Evolutionary conservation across 2,113 vertebrate genomes (phyloP), one percentile per base, ranked within the genome.

Genomic region (Riparia riparia): DNA sequence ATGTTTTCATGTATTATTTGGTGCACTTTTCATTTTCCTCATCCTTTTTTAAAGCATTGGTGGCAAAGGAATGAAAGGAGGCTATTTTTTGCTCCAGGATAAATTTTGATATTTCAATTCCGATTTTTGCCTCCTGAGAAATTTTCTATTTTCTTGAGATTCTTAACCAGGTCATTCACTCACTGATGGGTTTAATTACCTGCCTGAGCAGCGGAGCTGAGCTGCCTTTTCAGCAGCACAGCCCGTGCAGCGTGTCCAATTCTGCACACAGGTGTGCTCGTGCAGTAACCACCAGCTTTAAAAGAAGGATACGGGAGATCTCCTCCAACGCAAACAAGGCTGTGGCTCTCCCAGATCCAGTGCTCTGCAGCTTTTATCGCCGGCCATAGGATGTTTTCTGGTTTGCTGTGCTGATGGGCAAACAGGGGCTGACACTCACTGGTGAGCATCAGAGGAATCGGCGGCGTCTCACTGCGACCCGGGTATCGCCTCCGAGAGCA

Each of bases 1-100:
- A 70, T 96, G 89, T 96, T 97, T 97, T 95, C 89, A 95, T 96
- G 96, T 97, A 95, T 97, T 96, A 91, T 96, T 97, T 96, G 90
- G 91, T 95, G 85, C 90, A 34, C 82, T 93, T 96, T 80, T 93
- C 94, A 94, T 95, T 92, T 93, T 89, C 86, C 89, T 87, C 58
- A 0, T 69, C 70, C 95, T 56, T 91, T 91, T 95, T 90, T 96
- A 93, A 90, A 96, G 93, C 90, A 64, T 7, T 47, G 74, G 88
- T 93, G 76, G 95, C 82, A 96, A 88, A 93, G 76, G 90, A 96
- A 94, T 94, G 64, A 96, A 96, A 95, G 82, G 92, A 92, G 72
- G 60, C 94, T 97, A 96, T 97, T 97, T 96, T 97, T 95, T 63
- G 89, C 94, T 95, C 47, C 60, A 19, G 95, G 96, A 96, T 77